Base-by-base conservation (phyloP, 1,140 invertebrate genomes). In the Forficula auricularia region DNA sequence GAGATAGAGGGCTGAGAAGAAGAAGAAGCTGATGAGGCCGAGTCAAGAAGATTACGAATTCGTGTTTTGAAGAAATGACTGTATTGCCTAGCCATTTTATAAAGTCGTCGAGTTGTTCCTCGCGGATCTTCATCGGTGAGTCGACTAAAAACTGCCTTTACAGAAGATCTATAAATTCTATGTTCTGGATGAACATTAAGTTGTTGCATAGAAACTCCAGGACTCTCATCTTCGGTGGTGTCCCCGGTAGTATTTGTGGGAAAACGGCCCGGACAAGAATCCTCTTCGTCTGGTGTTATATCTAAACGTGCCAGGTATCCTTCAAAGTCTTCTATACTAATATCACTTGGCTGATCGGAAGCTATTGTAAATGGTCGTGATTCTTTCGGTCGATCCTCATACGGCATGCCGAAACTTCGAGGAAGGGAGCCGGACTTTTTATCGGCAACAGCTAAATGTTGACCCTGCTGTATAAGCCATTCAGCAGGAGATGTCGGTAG, bases 371-470 rank as follows among this genome's bases (percentile, higher is more conserved):
- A 77, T 0, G 77, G 77, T 30, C 72, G 55, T 27, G 70, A 68
- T 35, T 53, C 64, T 52, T 64, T 62, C 0, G 62, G 59, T 0
- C 63, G 58, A 14, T 63, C 63, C 1, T 61, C 56, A 32, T 64
- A 60, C 1, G 63, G 44, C 44, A 63, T 65, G 14, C 60, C 56
- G 51, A 85, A 84, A 50, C 79, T 82, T 40, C 81, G 65, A 0
- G 82, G 81, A 30, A 86, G 54, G 0, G 81, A 84, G 14, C 79
- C 82, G 32, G 77, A 75, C 56, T 85, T 85, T 41, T 66, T 66
- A 2, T 58, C 61, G 3, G 54, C 48, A n/a, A 53, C 52, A 7
- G 57, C 58, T 19, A 73, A 52, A 42, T 66, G 68, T 40, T 69
- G 63, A 39, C 65, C 65, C 42, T 73, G 61, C 48, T 72, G 68